Evolutionary conservation across 2,888 invertebrate genomes (phyloP), one percentile per base, ranked within the genome.

Genomic region (Rhimphoctona megacephalus): DNA sequence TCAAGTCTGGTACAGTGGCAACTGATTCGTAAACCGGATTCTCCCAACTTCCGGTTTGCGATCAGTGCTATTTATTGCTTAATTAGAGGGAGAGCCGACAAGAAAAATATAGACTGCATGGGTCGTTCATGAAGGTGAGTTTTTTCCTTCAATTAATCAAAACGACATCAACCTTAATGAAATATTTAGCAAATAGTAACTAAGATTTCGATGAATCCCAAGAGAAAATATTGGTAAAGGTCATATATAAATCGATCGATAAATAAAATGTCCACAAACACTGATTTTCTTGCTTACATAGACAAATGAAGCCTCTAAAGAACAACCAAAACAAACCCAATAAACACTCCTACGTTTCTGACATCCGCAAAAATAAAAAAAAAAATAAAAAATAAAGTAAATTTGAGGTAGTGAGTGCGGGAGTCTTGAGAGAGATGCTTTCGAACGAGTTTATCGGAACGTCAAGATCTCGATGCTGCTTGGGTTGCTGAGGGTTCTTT

Each of bases 41-140:
- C 85, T 74, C 86, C 69, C 70, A 73, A 85, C 77, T 91, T 91
- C 91, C 91, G 89, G 83, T 72, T 82, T 61, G 70, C 70, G 43
- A 80, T 77, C 72, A 66, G 76, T 79, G 70, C 76, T 85, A 87
- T 89, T 91, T 89, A 91, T 90, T 90, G 85, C 89, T 90, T 89
- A 92, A 92, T 91, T 90, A 91, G 90, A 82, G 89, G 52, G 70
- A 61, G 52, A 17, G 8, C 17, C 61, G 30, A 61, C 61, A 30
- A 61, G 61, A 14, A 61, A 30, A 61, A 61, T 30, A 30, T 17
- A 30, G 17, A 61, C 14, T 5, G 7, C 36, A 39, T 30, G 6
- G 17, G 17, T 17, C 30, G 30, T 17, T 61, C 30, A 30, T 17
- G 30, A 14, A 30, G 7, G 30, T 61, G 30, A 1, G 25, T 22